Percentiles rank a stretch among this genome's conserved stretches.
Conservation (phyloP, 2,888 invertebrate genomes). For the Lomographa bimaculata region DNA sequence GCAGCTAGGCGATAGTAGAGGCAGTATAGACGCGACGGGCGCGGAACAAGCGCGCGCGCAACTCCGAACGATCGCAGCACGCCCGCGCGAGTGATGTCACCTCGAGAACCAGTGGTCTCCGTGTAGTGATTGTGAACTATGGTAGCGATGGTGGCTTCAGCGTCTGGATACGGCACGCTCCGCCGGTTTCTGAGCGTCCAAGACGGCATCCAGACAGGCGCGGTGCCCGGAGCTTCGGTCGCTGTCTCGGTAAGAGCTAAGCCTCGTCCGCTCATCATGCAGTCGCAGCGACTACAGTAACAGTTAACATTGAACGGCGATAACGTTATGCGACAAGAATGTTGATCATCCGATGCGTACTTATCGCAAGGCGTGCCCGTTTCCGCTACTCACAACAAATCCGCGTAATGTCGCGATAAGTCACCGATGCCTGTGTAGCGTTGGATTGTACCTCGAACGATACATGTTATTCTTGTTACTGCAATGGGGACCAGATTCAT, state of each 20-base stretch:
- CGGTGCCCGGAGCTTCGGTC: slow-evolving; percentile 68
- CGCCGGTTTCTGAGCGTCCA: slow-evolving; percentile 79
- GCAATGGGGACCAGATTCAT: slow-evolving; percentile 34
- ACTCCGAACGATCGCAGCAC: slow-evolving; percentile 41
- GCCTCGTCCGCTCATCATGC: slow-evolving; percentile 9
- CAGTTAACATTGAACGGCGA: slow-evolving; percentile 29
- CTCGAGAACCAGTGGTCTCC: slow-evolving; percentile 53
- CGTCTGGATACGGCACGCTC: slow-evolving; percentile 78
- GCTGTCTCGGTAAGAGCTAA: slow-evolving; percentile 73
- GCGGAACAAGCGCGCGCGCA: slow-evolving; percentile 61
- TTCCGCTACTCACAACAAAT: slow-evolving; percentile 25
- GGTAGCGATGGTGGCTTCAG: slow-evolving; percentile 80
- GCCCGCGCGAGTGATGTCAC: slow-evolving; percentile 68
- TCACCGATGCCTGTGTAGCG: too few relatives aligned
- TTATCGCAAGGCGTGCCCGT: slow-evolving; percentile 49
- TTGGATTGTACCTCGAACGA: too few relatives aligned
- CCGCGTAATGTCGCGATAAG: slow-evolving; percentile 41
- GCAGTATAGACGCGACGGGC: slow-evolving; percentile 44
- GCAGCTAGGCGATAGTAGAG: slow-evolving; percentile 47
- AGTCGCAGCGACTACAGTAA: slow-evolving; percentile 7
- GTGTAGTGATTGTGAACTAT: slow-evolving; percentile 68
- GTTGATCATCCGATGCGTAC: slow-evolving; percentile 51
- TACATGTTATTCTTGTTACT: slow-evolving; percentile 37
- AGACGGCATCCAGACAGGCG: slow-evolving; percentile 63
- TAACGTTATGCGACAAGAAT: slow-evolving; percentile 60